Evolutionary conservation across 2,797 vertebrate genomes (phyloP), one percentile per base, ranked within the genome.

Genomic region (Notoglanidium macrostoma): DNA sequence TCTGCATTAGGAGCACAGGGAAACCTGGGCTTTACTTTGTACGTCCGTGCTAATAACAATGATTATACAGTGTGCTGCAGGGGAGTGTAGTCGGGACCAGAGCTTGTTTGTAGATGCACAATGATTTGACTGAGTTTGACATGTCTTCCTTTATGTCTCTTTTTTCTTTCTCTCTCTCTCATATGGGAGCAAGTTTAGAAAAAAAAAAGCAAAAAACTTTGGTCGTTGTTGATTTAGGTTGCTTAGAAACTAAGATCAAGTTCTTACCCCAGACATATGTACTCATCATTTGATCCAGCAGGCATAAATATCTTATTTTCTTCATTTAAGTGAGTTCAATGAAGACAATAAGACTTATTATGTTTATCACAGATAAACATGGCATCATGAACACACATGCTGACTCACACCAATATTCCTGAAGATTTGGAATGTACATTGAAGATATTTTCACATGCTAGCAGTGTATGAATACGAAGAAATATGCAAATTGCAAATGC

Each of bases 1-100:
- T 67, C 55, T 85, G 92, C 93, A 95, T 90, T 90, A 91, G 93
- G 44, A 72, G 83, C 63, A 87, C 15, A 85, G 54, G 88, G 68
- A 88, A 89, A 88, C 90, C 89, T 90, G 91, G 68, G 87, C 88
- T 89, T 85, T 82, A 83, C 86, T 89, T 90, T 91, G 90, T 90
- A 83, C 23, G 46, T 72, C 88, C 76, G 84, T 90, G 89, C 84
- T 92, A 91, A 91, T 91, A 90, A 89, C 90, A 88, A 87, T 89
- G 87, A 90, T 90, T 90, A 90, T 90, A 91, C 86, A 86, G 61
- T 86, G 81, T 88, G 87, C 88, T 87, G 88, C 85, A 79, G 88
- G 84, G 85, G 86, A 87, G 84, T 40, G 83, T 46, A 67, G 78
- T 87, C 65, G 81, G 83, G 86, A 87, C 91, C 90, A 83, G 80